Base-by-base conservation (phyloP, 2,888 invertebrate genomes). In the Bombylius major region DNA sequence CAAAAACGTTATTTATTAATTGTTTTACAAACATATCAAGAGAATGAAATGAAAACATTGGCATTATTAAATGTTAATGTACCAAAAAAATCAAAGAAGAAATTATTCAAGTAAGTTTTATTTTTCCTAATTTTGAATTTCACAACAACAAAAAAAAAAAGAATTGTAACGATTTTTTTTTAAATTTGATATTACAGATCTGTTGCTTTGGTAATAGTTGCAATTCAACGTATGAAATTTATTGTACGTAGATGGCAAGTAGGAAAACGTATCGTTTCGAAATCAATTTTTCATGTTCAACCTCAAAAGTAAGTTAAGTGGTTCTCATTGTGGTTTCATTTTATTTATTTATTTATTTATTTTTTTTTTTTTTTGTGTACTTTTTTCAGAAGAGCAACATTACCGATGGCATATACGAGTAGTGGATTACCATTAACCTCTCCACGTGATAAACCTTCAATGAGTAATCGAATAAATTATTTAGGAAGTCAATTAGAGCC, bases 1-100 rank as follows among this genome's bases (percentile, higher is more conserved):
- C 96, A 96, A 76, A 96, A 96, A 75, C 81, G 86, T 31, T 95
- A 93, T 71, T 75, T 96, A 54, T 79, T 89, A 60, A 79, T 86
- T 14, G 80, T 87, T 65, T 62, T 78, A 70, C 63, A 81, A 51
- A 69, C 69, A 12, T 75, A 75, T 61, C 72, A 73, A 61, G 70
- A 70, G 36, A 72, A 66, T 53, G 72, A 74, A 59, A 66, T 68
- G 32, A 65, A 68, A 56, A 67, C 71, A 0, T 56, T 72, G 59
- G 62, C 61, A 1, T 63, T 66, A 32, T 58, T 67, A 6, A 62
- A 64, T 56, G 64, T 61, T 4, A 65, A 62, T 5, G 56, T 54
- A 31, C 60, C 64, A 48, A 60, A 60, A 48, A 64, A 60, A 14
- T 60, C 57, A 34, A 63, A 65, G 51, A 69, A 65, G 54, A 70